Evolutionary conservation across 2,888 invertebrate species (phyloP).

Genomic region (Diadegma fenestrale): DNA sequence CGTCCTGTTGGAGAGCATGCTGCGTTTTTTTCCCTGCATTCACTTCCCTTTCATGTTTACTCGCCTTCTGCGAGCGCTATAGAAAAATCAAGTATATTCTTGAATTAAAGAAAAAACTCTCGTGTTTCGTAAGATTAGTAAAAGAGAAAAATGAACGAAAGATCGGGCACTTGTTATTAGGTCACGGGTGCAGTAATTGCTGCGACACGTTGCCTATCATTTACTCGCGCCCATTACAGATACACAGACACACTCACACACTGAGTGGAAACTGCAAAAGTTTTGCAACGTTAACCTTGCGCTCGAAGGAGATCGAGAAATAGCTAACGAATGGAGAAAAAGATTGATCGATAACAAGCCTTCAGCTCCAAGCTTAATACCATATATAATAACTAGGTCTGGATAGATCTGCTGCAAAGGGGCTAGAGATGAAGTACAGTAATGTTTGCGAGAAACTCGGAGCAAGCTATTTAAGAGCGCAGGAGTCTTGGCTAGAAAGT

Average conservation of each 20-base stretch:
- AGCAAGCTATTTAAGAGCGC: slow-evolving; percentile 40
- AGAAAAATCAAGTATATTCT: neutral
- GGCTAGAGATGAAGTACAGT: slow-evolving; percentile 22
- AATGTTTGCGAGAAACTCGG: slow-evolving; percentile 27
- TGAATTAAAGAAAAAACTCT: neutral
- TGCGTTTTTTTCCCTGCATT: neutral
- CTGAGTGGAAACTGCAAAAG: slow-evolving; percentile 2
- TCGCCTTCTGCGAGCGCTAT: neutral
- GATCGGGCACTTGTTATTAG: slow-evolving; percentile 64
- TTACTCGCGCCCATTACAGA: neutral
- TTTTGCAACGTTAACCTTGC: slow-evolving; percentile 70
- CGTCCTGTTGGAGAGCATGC: no score
- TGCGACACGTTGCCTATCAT: slow-evolving; percentile 32
- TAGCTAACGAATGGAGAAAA: slow-evolving; percentile 36
- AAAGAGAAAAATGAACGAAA: slow-evolving; percentile 39
- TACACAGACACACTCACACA: neutral
- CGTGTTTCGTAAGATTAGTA: slow-evolving; percentile 6
- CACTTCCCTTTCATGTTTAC: neutral
- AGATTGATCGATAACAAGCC: slow-evolving; percentile 31
- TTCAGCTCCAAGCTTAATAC: neutral
- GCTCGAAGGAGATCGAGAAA: slow-evolving; percentile 37
- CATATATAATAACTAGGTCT: slow-evolving; percentile 37
- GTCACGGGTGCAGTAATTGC: slow-evolving; percentile 70
- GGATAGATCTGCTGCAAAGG: slow-evolving; percentile 9
- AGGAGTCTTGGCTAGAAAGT: slow-evolving; percentile 74